Evolutionary conservation across 2,797 vertebrate genomes (phyloP), one percentile per base, ranked within the genome.

Genomic region (Molossus alvarezi): DNA sequence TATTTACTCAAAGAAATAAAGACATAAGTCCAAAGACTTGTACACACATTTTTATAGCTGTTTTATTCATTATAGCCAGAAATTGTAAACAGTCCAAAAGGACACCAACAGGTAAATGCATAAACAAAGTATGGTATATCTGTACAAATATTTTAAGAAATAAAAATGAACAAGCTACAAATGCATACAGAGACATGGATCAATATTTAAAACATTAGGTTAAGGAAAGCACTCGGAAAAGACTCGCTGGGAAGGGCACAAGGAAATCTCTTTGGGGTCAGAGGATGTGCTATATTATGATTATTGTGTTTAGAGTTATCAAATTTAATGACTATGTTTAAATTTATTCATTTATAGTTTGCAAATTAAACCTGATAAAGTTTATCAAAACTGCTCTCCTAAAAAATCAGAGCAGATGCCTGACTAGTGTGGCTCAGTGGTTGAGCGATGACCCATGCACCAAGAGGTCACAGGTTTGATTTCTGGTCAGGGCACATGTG

Each of bases 131-230:
- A 1, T 37, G 10, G 25, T 45, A 51, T 87, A 71, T 62, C 27
- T 33, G 60, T 45, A 71, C 29, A 15, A 88, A 77, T 62, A 77
- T 79, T 79, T 77, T 95, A 72, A 82, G 21, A 69, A 60, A n/a
- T 73, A 29, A 82, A 88, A 86, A 72, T 2, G 13, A 83, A 13
- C 11, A 82, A 75, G 12, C 20, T 48, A n/a, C 13, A 79, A 33
- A 72, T 65, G 55, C 1, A 71, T 14, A 20, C 3, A 64, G 15
- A 41, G 14, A 77, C 58, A 6, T 58, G 41, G 21, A 72, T 67
- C 20, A 91, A 86, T 65, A 85, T 81, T 95, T 77, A 95, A 96
- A 96, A 60, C 8, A 77, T 53, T 53, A 37, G 90, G 53, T 55
- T 60, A 12, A 87, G 64, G 33, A 85, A 69, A 85, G 33, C 69